phyloP scores from a whole-genome alignment of 2,797 vertebrate genomes.

The Chelon labrosus region DNA sequence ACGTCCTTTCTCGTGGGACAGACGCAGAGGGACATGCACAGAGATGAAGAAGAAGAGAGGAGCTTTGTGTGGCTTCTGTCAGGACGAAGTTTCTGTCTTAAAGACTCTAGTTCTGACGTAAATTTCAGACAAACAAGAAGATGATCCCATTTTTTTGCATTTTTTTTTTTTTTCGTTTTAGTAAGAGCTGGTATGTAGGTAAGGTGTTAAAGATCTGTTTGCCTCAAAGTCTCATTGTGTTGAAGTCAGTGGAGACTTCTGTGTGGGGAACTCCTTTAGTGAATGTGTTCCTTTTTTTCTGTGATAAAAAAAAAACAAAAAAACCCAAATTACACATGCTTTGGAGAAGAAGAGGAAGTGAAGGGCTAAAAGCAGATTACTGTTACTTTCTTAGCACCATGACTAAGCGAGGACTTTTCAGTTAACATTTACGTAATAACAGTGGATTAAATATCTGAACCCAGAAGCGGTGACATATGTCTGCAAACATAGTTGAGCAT shows the following conservation, averaged over 20 bases:
- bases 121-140: background rate
- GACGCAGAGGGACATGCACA: constrained; percentile 14
- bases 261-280: too few relatives aligned
- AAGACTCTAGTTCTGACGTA: background rate
- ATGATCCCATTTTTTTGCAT: too few relatives aligned
- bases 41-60: background rate
- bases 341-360: background rate
- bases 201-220: too few relatives aligned
- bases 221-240: too few relatives aligned
- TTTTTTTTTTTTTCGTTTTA: too few relatives aligned
- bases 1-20: constrained; percentile 23
- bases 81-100: background rate
- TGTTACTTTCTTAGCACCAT: background rate
- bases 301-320: too few relatives aligned
- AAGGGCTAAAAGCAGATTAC: background rate
- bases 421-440: background rate
- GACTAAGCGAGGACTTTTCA: background rate
- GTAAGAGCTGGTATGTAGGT: too few relatives aligned
- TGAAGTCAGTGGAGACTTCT: too few relatives aligned
- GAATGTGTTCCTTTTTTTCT: too few relatives aligned
- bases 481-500: too few relatives aligned
- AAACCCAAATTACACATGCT: background rate
- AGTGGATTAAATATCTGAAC: too few relatives aligned
- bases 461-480: too few relatives aligned
- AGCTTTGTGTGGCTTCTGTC: constrained; percentile 10